Conservation (phyloP, 2,113 vertebrate species). For the Candoia aspera region DNA sequence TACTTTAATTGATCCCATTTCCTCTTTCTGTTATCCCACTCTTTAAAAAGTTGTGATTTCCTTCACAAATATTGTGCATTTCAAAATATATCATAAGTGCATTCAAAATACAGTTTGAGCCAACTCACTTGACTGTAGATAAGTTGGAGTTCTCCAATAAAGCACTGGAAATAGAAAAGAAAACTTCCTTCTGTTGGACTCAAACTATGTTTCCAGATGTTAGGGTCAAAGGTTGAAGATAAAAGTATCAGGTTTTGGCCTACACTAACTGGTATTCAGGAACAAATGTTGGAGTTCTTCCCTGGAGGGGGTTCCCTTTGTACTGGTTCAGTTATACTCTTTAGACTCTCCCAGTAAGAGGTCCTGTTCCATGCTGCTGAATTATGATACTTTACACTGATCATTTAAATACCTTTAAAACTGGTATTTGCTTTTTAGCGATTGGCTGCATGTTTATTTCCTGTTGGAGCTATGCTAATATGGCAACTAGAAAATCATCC, state of each 20-base stretch:
- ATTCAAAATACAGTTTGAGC: conserved; percentile 64
- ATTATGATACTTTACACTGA: conserved; percentile 80
- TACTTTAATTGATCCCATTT: conserved; percentile 71
- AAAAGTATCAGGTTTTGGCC: conserved; percentile 94
- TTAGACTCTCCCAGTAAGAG: conserved; percentile 78
- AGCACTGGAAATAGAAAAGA: conserved; percentile 83
- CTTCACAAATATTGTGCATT: conserved; percentile 73
- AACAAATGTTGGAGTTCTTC: conserved; percentile 82
- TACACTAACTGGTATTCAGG: conserved; percentile 75
- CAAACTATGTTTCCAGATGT: conserved; percentile 97
- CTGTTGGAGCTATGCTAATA: conserved; percentile 59
- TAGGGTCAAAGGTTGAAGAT: conserved; percentile 89
- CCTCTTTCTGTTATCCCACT: conserved; percentile 48
- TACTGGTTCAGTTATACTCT: conserved; percentile 79
- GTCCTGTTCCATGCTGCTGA: conserved; percentile 81
- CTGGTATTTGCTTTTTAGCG: conserved; percentile 75
- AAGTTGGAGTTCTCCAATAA: conserved; percentile 72
- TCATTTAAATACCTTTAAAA: conserved; percentile 70
- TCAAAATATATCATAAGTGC: conserved; percentile 77
- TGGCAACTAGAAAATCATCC: conserved; percentile 44
- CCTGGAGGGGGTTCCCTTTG: conserved; percentile 80
- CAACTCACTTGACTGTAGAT: conserved; percentile 68
- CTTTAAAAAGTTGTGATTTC: conserved; percentile 66
- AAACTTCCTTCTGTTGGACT: conserved; percentile 88
- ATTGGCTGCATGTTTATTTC: conserved; percentile 71